A percentile compares a stretch with the other conserved stretches of the same genome.
These are phyloP conservation scores for Diadophis punctatus DNA, from an alignment of 2,113 vertebrate genomes.

Conservation along the genomic window DNA sequence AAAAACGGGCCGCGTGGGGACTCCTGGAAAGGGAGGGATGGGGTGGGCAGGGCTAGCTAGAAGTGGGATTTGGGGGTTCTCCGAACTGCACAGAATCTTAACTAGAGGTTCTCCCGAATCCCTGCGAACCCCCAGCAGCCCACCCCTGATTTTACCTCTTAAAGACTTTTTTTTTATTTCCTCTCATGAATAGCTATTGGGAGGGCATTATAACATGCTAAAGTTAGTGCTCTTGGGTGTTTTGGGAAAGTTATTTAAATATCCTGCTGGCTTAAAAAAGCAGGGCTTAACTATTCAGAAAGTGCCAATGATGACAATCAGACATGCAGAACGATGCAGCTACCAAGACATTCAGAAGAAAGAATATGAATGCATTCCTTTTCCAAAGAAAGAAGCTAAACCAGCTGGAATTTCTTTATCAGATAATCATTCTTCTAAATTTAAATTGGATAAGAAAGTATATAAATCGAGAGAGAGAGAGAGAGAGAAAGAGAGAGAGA, in stretches of 20 bases:
- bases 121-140: no score
- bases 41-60: no score
- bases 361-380: not conserved
- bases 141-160: not conserved
- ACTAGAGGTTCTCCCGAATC: no score
- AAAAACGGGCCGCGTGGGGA: no score
- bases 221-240: not conserved
- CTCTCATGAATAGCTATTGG: not conserved
- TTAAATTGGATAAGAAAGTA: not conserved
- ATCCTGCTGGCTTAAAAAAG: not conserved
- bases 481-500: not conserved
- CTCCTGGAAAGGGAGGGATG: no score
- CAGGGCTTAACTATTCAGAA: not conserved
- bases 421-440: not conserved
- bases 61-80: no score
- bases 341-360: not conserved
- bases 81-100: no score
- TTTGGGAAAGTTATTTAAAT: not conserved
- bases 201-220: not conserved
- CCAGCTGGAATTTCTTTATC: not conserved
- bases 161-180: not conserved
- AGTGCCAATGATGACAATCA: not conserved
- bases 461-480: not conserved
- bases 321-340: not conserved
- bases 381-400: not conserved